Evolutionary conservation across 2,113 vertebrate species (phyloP).

Genomic region (Cromileptes altivelis): DNA sequence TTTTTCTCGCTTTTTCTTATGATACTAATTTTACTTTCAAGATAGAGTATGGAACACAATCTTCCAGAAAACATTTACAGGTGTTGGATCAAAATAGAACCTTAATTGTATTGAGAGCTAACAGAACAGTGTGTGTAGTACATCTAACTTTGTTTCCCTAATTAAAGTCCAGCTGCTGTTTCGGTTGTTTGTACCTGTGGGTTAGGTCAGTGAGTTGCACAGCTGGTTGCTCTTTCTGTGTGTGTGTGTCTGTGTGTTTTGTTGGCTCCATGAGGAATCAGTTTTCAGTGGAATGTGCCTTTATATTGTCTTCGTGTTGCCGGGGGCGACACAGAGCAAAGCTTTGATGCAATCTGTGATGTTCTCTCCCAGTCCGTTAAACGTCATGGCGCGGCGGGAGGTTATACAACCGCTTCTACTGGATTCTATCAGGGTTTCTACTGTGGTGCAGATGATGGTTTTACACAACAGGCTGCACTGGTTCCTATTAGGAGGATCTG

Average conservation of each 20-base stretch:
- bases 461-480: not conserved
- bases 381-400: conserved; percentile 3
- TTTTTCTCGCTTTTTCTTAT: not conserved
- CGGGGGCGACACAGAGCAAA: conserved; percentile 4
- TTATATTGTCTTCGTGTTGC: conserved; percentile 45
- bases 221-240: conserved; percentile 38
- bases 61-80: not conserved
- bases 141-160: not conserved
- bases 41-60: too few species aligned
- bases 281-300: conserved; percentile 65
- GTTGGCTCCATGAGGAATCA: conserved; percentile 56
- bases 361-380: conserved; percentile 20
- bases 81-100: not conserved
- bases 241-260: conserved; percentile 11
- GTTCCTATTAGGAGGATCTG: not conserved
- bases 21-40: not conserved
- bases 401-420: conserved; percentile 34
- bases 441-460: conserved; percentile 16
- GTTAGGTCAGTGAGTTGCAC: conserved; percentile 38
- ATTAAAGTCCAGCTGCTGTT: conserved; percentile 19
- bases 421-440: conserved; percentile 21
- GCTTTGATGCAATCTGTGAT: conserved; percentile 63
- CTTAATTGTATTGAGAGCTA: not conserved
- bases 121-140: not conserved
- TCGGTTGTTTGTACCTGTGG: conserved; percentile 10